Base-by-base conservation (phyloP, 1,140 invertebrate species). In the Eriocheir sinensis region DNA sequence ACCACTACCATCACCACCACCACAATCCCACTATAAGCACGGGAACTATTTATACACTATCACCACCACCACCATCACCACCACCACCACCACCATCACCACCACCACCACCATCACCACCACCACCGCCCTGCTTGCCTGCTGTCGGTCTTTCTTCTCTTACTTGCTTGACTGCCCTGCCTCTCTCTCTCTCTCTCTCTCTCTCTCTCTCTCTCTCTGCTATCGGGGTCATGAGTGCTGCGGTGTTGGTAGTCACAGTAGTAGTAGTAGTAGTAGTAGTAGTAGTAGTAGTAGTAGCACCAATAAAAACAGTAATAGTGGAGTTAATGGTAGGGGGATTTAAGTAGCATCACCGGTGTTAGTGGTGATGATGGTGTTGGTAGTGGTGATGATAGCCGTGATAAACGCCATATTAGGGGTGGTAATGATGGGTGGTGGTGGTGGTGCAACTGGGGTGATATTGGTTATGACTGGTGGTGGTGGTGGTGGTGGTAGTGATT, bases 151-250 rank as follows among this genome's bases (percentile, higher is more conserved):
- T 48, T 21, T 72, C 60, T 72, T n/a, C n/a, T n/a, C n/a, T n/a
- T n/a, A 72, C 60, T 72, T 85, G 81, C 81, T 41, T 34, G 88
- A 40, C 88, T 89, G 40, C 41, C 36, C 86, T 12, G 41, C 38
- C 86, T 88, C 36, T 41, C 86, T 88, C 86, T 88, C 85, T 41
- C 34, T 88, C 85, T 40, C 85, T 88, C 85, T 88, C 85, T 88
- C 85, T 88, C 85, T 88, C 38, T 41, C 86, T 41, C 86, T 41
- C 86, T 41, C 86, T 41, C 86, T 41, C 40, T 41, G 12, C n/a
- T 81, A 12, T 81, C 80, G 12, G 9, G 3, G 80, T 36, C 80
- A 81, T n/a, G 48, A 17, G 48, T 53, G 12, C 21, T 53, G 60
- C n/a, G 60, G 27, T 72, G 60, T 21, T 72, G 60, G 60, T 72